A percentile compares a stretch with the other conserved stretches of the same genome.
Evolutionary conservation across 2,797 vertebrate genomes (phyloP).

Genomic region (Thripadectes ignobilis): DNA sequence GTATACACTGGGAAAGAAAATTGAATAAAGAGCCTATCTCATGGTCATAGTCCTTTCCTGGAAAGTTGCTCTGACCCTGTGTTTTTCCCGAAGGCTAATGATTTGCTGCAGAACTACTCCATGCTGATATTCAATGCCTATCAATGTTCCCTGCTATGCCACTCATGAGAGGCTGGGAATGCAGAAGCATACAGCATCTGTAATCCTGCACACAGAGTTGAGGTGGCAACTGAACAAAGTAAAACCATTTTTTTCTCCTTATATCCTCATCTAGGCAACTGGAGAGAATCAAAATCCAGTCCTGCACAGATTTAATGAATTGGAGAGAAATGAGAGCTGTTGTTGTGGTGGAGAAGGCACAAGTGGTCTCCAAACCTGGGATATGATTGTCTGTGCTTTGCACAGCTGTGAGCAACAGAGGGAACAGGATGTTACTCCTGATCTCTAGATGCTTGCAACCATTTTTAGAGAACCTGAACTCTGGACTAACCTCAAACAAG

Average conservation of each 20-base stretch:
- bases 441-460: neutral
- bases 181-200: neutral
- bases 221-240: neutral
- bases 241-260: neutral
- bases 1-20: neutral
- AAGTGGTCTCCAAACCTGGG: neutral
- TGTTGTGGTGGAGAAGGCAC: neutral
- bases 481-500: neutral
- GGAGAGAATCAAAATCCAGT: neutral
- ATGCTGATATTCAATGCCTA: neutral
- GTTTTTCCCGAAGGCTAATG: neutral
- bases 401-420: neutral
- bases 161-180: neutral
- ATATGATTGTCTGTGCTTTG: neutral
- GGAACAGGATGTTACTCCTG: neutral
- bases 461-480: neutral
- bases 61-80: neutral
- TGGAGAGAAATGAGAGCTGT: neutral
- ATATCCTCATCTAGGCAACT: neutral
- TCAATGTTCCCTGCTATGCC: neutral
- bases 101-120: neutral
- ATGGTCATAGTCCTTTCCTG: rapidly evolving
- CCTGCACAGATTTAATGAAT: neutral
- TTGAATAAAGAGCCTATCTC: neutral
- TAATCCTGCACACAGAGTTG: neutral